Evolutionary conservation across 2,888 invertebrate genomes (phyloP).

Genomic region (Anagyrus pseudococci): DNA sequence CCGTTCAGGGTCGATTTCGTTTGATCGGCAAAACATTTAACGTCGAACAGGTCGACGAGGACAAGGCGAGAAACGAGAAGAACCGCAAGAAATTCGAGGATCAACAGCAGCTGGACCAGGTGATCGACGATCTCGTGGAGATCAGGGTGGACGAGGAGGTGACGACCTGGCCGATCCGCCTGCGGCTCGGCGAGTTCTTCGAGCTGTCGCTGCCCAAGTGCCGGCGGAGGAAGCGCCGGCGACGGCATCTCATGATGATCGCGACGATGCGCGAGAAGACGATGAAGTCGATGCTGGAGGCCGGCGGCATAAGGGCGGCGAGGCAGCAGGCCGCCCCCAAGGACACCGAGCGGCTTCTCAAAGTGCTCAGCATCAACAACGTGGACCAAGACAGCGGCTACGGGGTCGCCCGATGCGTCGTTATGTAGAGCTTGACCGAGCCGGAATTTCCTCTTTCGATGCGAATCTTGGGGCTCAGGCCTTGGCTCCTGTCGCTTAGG

Average conservation of each 20-base stretch:
- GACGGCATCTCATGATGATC: conserved; percentile 46
- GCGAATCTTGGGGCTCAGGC: no score
- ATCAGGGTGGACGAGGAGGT: conserved; percentile 43
- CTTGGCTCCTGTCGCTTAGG: no score
- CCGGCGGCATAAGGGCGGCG: conserved; percentile 38
- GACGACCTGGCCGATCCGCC: conserved; percentile 50
- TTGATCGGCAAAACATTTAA: no score
- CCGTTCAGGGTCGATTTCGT: no score
- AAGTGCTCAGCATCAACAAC: conserved; percentile 58
- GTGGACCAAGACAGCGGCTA: conserved; percentile 60
- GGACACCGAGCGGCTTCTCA: conserved; percentile 59
- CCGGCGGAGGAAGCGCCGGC: conserved; percentile 48
- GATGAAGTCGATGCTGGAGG: conserved; percentile 50
- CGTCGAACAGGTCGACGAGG: conserved; percentile 27
- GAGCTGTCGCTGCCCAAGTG: conserved; percentile 52
- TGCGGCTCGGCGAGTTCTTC: conserved; percentile 56
- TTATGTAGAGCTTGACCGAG: conserved; percentile 52
- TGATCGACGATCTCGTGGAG: conserved; percentile 32
- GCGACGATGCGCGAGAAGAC: conserved; percentile 46
- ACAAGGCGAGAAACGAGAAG: conserved; percentile 8
- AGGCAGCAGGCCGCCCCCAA: conserved; percentile 46
- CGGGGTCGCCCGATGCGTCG: conserved; percentile 57
- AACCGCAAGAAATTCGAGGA: conserved; percentile 25
- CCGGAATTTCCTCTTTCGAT: conserved; percentile 29
- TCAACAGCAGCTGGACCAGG: conserved; percentile 27